Percentiles rank a stretch among this genome's conserved stretches.
Evolutionary conservation across 2,797 vertebrate species (phyloP).

Genomic region (Coendou prehensilis): DNA sequence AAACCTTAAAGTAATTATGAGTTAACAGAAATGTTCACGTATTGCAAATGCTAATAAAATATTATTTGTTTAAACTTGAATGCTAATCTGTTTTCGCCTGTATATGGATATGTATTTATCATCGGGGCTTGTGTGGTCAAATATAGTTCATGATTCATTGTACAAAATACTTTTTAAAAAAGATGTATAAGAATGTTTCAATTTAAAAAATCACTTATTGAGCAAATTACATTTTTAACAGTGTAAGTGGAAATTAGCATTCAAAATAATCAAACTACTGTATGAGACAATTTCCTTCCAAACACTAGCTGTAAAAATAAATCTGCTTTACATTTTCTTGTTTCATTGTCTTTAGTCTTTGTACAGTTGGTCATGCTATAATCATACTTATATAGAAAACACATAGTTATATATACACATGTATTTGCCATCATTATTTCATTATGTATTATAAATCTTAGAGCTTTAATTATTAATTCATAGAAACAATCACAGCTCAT

Average conservation of each 20-base stretch:
- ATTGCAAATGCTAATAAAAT: neutral
- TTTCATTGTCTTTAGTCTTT: neutral
- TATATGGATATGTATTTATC: neutral
- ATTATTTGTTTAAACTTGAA: neutral
- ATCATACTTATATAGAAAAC: neutral
- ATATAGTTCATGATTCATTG: neutral
- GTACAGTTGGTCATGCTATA: neutral
- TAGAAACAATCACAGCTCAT: neutral
- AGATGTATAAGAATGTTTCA: neutral
- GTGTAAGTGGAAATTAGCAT: neutral
- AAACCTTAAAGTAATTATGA: neutral
- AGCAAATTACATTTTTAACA: neutral
- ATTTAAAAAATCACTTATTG: neutral
- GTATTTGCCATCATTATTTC: neutral
- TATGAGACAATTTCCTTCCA: neutral
- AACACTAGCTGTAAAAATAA: neutral
- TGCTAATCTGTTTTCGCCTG: neutral
- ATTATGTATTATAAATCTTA: neutral
- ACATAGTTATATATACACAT: neutral
- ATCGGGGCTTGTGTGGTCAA: neutral
- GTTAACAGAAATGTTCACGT: neutral
- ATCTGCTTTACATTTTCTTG: neutral
- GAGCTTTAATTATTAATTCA: neutral
- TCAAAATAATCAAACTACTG: neutral
- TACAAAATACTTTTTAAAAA: neutral